phyloP scores from a whole-genome alignment of 2,113 vertebrate genomes.

The Meles meles region DNA sequence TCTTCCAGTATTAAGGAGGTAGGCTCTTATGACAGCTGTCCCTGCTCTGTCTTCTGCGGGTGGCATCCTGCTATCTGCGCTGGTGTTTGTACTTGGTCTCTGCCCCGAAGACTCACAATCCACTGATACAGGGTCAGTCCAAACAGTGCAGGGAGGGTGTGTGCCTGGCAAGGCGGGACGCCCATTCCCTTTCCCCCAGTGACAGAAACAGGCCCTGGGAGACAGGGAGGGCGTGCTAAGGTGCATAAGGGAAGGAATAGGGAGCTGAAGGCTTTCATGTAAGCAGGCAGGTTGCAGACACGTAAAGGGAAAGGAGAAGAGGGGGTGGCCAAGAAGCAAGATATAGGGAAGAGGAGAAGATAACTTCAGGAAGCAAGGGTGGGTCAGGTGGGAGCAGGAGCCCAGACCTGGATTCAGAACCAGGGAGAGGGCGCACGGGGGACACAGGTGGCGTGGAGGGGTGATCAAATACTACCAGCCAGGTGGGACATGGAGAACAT shows the following conservation, averaged over 20 bases:
- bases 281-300: not conserved
- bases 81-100: conserved; percentile 43
- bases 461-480: not conserved
- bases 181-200: not conserved
- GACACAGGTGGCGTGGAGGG: not conserved
- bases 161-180: not conserved
- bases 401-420: not conserved
- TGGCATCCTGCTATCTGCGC: not conserved
- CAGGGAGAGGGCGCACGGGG: not conserved
- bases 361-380: not conserved
- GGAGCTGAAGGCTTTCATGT: not conserved
- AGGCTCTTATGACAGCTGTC: too few relatives aligned
- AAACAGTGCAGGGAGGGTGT: not conserved
- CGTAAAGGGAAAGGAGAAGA: not conserved
- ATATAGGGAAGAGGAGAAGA: not conserved
- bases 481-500: not conserved
- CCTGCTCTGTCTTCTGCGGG: not conserved
- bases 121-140: conserved; percentile 16
- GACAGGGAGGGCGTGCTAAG: not conserved
- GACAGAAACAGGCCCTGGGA: not conserved
- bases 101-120: conserved; percentile 63
- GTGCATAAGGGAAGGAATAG: not conserved
- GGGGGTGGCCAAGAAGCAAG: not conserved
- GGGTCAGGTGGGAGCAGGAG: not conserved
- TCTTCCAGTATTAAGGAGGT: not conserved